phyloP scores from a whole-genome alignment of 1,140 invertebrate genomes.

The Saccostrea echinata region DNA sequence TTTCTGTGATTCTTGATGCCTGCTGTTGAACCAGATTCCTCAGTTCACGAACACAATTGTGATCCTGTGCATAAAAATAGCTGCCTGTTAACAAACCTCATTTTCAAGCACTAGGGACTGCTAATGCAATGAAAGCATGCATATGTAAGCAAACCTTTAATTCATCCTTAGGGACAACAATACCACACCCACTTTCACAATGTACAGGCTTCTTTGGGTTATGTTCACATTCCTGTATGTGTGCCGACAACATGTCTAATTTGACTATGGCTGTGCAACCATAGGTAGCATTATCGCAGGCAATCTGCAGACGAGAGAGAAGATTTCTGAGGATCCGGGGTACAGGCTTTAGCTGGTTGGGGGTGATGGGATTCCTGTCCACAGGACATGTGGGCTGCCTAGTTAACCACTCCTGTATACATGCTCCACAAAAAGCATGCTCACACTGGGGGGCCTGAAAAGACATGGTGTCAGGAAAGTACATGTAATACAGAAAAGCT shows the following conservation, averaged over 20 bases:
- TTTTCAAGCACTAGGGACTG: too few relatives aligned
- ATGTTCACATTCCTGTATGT: constrained; percentile 93
- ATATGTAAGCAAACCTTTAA: constrained; percentile 83
- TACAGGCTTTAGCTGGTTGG: constrained; percentile 92
- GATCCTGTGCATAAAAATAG: constrained; percentile 82
- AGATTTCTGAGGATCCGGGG: constrained; percentile 95
- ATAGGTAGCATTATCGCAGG: constrained; percentile 92
- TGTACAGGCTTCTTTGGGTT: constrained; percentile 96
- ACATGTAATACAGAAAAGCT: neutral
- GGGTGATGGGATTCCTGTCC: constrained; percentile 92
- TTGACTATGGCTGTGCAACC: constrained; percentile 93
- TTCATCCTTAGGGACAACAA: constrained; percentile 97
- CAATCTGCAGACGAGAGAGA: constrained; percentile 91
- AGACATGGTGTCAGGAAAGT: neutral
- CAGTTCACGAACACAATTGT: constrained; percentile 95
- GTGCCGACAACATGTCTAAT: constrained; percentile 89
- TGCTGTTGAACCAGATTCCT: constrained; percentile 91
- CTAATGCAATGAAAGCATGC: too few relatives aligned
- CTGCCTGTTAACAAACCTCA: neutral
- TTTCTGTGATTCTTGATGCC: constrained; percentile 90
- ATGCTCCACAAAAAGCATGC: constrained; percentile 95
- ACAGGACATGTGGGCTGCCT: constrained; percentile 95
- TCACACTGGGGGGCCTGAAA: constrained; percentile 94
- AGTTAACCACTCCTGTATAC: constrained; percentile 96
- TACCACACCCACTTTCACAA: constrained; percentile 95